Evolutionary conservation across 2,113 vertebrate genomes (phyloP).

Genomic region (Aspiorhynchus laticeps): DNA sequence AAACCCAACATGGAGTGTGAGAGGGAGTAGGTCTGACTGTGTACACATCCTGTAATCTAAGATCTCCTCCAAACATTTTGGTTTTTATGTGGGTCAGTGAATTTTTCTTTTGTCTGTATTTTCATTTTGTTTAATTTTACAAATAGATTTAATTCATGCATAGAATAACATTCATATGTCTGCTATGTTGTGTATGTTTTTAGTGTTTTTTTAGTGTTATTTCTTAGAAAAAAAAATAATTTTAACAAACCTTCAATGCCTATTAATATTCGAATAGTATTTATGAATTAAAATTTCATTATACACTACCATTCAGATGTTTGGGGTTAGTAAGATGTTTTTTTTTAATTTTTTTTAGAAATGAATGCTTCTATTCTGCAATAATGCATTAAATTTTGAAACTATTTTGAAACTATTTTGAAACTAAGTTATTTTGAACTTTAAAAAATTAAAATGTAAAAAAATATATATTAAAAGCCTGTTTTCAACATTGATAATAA

Average conservation of each 20-base stretch:
- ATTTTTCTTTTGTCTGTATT: not conserved
- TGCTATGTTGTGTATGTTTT: not conserved
- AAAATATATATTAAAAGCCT: too few species aligned
- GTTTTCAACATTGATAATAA: not conserved
- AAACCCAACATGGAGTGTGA: not conserved
- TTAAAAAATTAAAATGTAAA: too few species aligned
- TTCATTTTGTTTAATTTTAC: not conserved
- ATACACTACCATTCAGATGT: not conserved
- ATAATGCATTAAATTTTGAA: too few species aligned
- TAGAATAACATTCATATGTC: not conserved
- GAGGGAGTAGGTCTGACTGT: not conserved
- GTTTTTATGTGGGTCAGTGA: not conserved
- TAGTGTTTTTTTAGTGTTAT: too few species aligned
- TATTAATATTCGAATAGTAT: too few species aligned
- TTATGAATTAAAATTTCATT: too few species aligned
- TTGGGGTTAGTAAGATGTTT: not conserved
- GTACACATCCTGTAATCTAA: constrained; percentile 14
- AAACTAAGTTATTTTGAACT: too few species aligned
- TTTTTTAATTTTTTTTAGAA: not conserved
- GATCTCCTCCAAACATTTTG: not conserved
- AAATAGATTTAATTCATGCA: not conserved
- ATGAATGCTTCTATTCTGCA: too few species aligned
- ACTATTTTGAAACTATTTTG: too few species aligned
- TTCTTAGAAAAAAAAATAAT: too few species aligned
- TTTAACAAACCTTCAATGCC: too few species aligned